Evolutionary conservation across 2,113 vertebrate species (phyloP), one percentile per base, ranked within the genome.

Genomic region (Nyctibius bracteatus): DNA sequence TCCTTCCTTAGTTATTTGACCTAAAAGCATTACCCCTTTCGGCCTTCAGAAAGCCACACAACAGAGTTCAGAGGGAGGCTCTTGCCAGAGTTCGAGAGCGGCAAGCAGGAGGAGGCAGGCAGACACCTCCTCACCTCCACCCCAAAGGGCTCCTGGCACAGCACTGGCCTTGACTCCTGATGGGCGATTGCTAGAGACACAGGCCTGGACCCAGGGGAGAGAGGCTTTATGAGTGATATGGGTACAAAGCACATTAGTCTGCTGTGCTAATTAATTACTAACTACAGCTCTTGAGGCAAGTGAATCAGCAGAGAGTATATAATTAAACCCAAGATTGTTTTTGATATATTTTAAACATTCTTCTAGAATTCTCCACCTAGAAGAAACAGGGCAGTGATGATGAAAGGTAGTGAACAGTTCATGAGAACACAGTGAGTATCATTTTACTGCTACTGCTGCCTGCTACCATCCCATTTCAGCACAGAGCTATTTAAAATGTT

Each of bases 191-290:
- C 58, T 54, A 13, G 33, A 41, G 37, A 33, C 31, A 17, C 1
- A 4, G 20, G 31, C 30, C 51, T 75, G 68, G 31, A 21, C 41
- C 24, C 22, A 6, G 37, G 33, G 57, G 65, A 86, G 33, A 17
- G 7, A 5, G 3, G 78, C 62, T 71, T 83, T 46, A 27, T 44
- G 51, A 83, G 41, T 31, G 49, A 12, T 75, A 4, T 12, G 37
- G 28, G 68, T 51, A 12, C 66, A 79, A 71, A 91, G 43, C 59
- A 51, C 52, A 51, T 83, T 57, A 78, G 52, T 72, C 59, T 88
- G 85, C 78, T 86, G 47, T 33, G 80, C 87, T 93, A 81, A 86
- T 95, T 88, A 86, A 78, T 90, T 90, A 67, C 68, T 81, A 92
- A 86, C 51, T 67, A 71, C 39, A 58, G 24, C 65, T 84, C 95